Conservation (phyloP, 2,797 vertebrate species). For the Betta splendens region DNA sequence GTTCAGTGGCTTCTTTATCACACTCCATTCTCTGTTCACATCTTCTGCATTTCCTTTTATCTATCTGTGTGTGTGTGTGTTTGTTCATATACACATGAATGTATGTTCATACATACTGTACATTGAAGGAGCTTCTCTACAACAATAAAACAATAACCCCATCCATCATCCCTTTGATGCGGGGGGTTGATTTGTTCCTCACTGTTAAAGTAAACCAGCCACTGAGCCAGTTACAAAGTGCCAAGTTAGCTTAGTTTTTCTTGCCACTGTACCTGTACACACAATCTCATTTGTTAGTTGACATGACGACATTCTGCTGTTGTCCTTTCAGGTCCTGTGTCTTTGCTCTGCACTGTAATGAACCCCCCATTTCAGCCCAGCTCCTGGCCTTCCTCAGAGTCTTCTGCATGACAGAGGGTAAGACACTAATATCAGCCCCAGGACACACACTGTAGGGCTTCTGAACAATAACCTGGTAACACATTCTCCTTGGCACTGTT, state of each 20-base stretch:
- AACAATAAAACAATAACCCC: too few relatives aligned
- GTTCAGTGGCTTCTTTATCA: conserved; percentile 33
- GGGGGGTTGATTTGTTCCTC: too few relatives aligned
- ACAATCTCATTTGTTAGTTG: neutral
- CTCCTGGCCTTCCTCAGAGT: conserved; percentile 96
- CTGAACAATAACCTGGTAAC: conserved; percentile 15
- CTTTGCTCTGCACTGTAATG: conserved; percentile 92
- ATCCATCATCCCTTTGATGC: too few relatives aligned
- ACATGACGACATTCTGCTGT: neutral
- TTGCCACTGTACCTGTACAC: neutral
- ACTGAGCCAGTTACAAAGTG: too few relatives aligned
- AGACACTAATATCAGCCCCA: conserved; percentile 38
- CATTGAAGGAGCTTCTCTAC: too few relatives aligned
- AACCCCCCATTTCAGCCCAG: conserved; percentile 94
- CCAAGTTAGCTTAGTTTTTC: too few relatives aligned
- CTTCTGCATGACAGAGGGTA: conserved; percentile 99
- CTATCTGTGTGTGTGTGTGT: too few relatives aligned
- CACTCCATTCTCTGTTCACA: neutral
- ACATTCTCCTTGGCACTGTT: neutral
- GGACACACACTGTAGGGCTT: conserved; percentile 8
- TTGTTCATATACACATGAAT: conserved; percentile 9
- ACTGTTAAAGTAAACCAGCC: too few relatives aligned
- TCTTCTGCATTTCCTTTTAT: conserved; percentile 3
- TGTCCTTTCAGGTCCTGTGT: conserved; percentile 87
- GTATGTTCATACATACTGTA: too few relatives aligned